phyloP scores from a whole-genome alignment of 2,797 vertebrate species.

The Crenuchus spilurus region DNA sequence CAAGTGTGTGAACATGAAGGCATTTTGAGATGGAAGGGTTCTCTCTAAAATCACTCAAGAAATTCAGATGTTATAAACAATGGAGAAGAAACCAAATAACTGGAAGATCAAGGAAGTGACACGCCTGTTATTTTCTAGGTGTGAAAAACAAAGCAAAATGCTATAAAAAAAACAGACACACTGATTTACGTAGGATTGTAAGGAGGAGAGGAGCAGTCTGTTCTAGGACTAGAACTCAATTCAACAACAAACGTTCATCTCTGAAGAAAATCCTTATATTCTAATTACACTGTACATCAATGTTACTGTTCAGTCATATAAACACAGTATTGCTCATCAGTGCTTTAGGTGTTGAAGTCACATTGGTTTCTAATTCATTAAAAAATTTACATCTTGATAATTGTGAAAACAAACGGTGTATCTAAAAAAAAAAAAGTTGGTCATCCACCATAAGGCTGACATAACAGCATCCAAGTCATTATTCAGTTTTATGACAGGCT shows the following conservation, averaged over 20 bases:
- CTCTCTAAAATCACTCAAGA: too few species aligned
- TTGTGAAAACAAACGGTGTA: too few species aligned
- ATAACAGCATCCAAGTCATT: too few species aligned
- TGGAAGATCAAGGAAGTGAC: constrained; percentile 29
- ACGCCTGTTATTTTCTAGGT: neutral
- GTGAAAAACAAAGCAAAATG: neutral
- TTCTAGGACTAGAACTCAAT: neutral
- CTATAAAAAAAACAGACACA: neutral
- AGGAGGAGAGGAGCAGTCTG: neutral
- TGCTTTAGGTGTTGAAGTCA: neutral
- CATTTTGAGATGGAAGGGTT: too few species aligned
- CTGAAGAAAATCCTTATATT: neutral
- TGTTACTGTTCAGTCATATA: constrained; percentile 19
- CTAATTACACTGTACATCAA: constrained; percentile 24
- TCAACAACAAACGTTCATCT: neutral
- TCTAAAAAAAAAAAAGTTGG: too few species aligned
- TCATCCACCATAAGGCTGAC: too few species aligned
- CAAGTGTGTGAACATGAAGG: too few species aligned
- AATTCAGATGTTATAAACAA: too few species aligned
- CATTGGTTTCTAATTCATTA: neutral
- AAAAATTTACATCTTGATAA: neutral
- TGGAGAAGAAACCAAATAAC: constrained; percentile 1
- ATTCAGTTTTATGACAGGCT: too few species aligned
- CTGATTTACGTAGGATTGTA: neutral
- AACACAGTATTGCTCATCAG: constrained; percentile 33